Percentiles rank a stretch among this genome's conserved stretches.
Evolutionary conservation across 2,888 invertebrate species (phyloP).

Genomic region (Pollenia angustigena): DNA sequence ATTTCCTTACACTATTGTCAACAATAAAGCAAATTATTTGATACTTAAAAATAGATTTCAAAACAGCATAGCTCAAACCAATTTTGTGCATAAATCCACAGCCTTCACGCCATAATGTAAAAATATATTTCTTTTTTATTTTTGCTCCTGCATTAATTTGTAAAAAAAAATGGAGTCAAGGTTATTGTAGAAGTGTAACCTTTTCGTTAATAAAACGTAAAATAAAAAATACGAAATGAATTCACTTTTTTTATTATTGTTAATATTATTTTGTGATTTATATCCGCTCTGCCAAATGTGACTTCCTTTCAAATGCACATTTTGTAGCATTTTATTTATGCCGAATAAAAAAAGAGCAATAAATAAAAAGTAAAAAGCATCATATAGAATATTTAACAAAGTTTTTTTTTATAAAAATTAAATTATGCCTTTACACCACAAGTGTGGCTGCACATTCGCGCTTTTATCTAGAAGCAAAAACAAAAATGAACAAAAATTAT

Average conservation of each 20-base stretch:
- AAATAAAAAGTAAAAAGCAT: constrained; percentile 49
- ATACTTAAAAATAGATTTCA: constrained; percentile 3
- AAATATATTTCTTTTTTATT: constrained; percentile 1
- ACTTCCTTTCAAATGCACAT: constrained; percentile 70
- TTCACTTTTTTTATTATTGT: constrained; percentile 57
- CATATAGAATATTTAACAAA: constrained; percentile 11
- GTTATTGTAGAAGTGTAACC: constrained; percentile 54
- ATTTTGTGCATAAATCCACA: neutral
- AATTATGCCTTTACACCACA: constrained; percentile 63
- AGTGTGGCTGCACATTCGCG: constrained; percentile 56
- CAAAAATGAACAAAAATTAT: constrained; percentile 20
- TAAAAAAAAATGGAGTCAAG: constrained; percentile 60
- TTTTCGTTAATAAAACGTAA: constrained; percentile 47
- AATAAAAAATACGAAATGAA: constrained; percentile 30
- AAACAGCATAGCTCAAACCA: constrained; percentile 10
- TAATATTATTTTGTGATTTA: constrained; percentile 74
- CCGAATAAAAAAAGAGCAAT: constrained; percentile 26
- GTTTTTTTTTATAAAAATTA: constrained; percentile 49
- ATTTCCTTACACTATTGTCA: neutral
- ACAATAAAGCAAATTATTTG: neutral
- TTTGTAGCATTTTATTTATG: constrained; percentile 51
- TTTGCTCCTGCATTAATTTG: constrained; percentile 40
- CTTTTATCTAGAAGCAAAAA: constrained; percentile 4
- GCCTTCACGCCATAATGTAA: constrained; percentile 37
- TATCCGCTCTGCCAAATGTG: constrained; percentile 75